These are phyloP conservation scores for Tapirus indicus DNA, from an alignment of 2,797 vertebrate genomes.

Conservation along the genomic window DNA sequence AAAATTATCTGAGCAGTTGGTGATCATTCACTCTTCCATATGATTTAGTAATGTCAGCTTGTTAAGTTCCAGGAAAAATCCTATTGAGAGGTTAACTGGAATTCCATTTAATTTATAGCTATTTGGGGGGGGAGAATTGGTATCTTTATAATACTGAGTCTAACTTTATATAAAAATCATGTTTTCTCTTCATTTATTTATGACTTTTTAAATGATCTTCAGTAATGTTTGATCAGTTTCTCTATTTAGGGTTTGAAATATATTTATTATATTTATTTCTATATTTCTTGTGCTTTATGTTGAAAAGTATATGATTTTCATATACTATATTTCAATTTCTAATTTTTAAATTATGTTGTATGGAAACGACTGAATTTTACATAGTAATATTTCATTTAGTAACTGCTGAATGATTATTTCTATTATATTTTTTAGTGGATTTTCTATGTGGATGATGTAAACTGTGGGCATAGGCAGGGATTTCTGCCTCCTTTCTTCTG, in stretches of 20 bases:
- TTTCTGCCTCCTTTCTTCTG: background rate
- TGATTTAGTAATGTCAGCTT: conserved; percentile 15
- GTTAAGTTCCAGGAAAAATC: conserved; percentile 12
- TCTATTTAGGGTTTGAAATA: background rate
- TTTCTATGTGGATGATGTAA: background rate
- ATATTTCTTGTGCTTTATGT: background rate
- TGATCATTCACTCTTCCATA: background rate
- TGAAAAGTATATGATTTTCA: background rate
- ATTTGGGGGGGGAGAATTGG: background rate
- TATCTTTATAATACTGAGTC: background rate
- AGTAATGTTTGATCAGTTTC: background rate
- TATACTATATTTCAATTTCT: background rate
- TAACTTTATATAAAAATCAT: conserved; percentile 18
- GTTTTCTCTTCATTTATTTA: background rate
- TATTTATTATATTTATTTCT: background rate
- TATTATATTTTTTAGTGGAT: background rate
- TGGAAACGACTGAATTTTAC: background rate
- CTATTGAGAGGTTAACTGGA: background rate
- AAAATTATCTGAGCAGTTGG: conserved; percentile 4
- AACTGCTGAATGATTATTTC: background rate
- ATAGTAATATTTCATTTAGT: background rate
- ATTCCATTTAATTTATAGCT: background rate
- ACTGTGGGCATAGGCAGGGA: background rate
- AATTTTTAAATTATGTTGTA: background rate
- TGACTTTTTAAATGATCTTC: background rate